Conservation (phyloP, 2,113 vertebrate genomes). For the Guaruba guarouba region DNA sequence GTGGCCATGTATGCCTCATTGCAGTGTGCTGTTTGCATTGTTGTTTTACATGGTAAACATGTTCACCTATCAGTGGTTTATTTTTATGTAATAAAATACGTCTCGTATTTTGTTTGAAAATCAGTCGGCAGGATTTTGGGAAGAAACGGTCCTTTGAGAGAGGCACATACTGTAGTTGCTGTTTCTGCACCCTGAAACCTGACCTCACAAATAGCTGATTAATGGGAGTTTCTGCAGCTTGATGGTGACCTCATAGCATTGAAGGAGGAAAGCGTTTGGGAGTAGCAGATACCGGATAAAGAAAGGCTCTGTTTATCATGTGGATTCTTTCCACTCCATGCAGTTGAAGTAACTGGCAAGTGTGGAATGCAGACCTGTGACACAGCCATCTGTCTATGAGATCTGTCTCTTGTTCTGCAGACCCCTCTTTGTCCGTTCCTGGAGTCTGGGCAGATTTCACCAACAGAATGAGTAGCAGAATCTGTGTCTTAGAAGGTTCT, state of each 20-base stretch:
- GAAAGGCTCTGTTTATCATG: background rate
- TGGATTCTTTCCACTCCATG: background rate
- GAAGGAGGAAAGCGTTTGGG: background rate
- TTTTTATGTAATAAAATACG: background rate
- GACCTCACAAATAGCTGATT: background rate
- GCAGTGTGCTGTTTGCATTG: background rate
- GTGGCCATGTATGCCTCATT: background rate
- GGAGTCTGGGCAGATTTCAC: background rate
- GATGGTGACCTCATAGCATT: background rate
- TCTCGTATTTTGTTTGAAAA: background rate
- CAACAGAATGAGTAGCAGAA: background rate
- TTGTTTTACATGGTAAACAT: background rate
- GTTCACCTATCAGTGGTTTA: background rate
- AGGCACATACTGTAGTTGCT: background rate
- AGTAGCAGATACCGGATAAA: background rate
- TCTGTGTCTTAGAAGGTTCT: background rate
- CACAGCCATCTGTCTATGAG: background rate
- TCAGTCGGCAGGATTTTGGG: background rate
- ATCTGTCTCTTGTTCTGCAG: background rate
- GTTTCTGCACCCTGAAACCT: background rate
- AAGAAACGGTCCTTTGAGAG: background rate
- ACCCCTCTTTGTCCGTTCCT: rapidly evolving
- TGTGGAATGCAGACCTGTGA: background rate
- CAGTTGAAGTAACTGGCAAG: background rate
- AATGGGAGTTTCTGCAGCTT: background rate